Conservation (phyloP, 2,113 vertebrate genomes). For the Poicephalus gulielmi region DNA sequence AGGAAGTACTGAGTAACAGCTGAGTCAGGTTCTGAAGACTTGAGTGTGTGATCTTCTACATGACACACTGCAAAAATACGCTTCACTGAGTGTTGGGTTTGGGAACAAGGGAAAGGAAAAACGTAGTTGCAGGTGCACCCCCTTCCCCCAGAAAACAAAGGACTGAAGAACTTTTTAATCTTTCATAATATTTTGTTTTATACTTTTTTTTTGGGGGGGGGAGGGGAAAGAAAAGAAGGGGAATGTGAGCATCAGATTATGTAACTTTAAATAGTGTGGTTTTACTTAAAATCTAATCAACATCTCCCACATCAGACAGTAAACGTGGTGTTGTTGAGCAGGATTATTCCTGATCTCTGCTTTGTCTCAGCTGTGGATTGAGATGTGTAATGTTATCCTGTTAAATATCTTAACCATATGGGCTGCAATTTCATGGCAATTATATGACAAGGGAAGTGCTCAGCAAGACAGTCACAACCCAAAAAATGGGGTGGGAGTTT, state of each 20-base stretch:
- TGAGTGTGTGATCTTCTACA: background rate
- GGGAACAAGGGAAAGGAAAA: slow-evolving; percentile 35
- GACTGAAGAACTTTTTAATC: background rate
- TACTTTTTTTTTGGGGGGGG: slow-evolving; percentile 18
- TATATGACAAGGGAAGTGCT: slow-evolving; percentile 40
- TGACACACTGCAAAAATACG: background rate
- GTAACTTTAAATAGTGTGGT: slow-evolving; percentile 67
- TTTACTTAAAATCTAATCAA: slow-evolving; percentile 67
- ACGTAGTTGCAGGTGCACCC: slow-evolving; percentile 23
- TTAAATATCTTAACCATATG: slow-evolving; percentile 70
- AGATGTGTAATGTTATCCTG: slow-evolving; percentile 62
- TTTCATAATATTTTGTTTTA: slow-evolving; percentile 54
- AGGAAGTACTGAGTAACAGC: slow-evolving; percentile 44
- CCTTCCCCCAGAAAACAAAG: background rate
- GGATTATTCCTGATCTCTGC: slow-evolving; percentile 66
- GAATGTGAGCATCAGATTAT: slow-evolving; percentile 54
- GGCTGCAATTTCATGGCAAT: slow-evolving; percentile 61
- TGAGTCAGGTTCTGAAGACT: slow-evolving; percentile 33
- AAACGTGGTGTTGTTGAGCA: slow-evolving; percentile 36
- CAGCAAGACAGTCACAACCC: slow-evolving; percentile 5
- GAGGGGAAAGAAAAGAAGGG: background rate
- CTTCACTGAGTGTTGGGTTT: background rate
- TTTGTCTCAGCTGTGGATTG: slow-evolving; percentile 70
- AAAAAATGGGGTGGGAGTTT: background rate
- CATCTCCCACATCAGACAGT: slow-evolving; percentile 65